A percentile compares a stretch with the other conserved stretches of the same genome.
Conservation (phyloP, 2,797 vertebrate genomes). For the Adelosebastes latens region DNA sequence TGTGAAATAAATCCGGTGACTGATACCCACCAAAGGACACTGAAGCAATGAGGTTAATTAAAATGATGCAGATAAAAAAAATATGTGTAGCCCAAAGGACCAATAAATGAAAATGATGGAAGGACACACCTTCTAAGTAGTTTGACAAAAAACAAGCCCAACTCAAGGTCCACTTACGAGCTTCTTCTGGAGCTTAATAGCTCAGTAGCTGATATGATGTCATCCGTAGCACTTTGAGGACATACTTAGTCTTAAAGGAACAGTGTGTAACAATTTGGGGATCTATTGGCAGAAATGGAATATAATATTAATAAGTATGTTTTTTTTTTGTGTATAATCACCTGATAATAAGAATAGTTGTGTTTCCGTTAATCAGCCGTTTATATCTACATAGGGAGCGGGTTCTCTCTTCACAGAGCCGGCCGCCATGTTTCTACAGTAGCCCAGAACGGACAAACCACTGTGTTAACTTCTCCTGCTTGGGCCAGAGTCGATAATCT, state of each 20-base stretch:
- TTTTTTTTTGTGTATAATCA: too few relatives aligned
- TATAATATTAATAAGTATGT: too few relatives aligned
- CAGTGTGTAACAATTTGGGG: too few relatives aligned
- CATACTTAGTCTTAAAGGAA: background rate
- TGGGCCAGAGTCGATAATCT: too few relatives aligned
- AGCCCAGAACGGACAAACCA: too few relatives aligned
- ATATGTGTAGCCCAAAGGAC: slow-evolving; percentile 27
- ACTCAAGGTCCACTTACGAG: background rate
- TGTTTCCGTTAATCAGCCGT: too few relatives aligned
- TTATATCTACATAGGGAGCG: too few relatives aligned
- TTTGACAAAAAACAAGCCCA: slow-evolving; percentile 18
- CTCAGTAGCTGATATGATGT: background rate
- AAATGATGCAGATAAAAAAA: slow-evolving; percentile 46
- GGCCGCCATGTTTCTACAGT: too few relatives aligned
- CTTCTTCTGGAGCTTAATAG: background rate
- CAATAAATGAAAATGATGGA: slow-evolving; percentile 20
- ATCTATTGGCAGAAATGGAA: too few relatives aligned
- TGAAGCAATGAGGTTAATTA: slow-evolving; percentile 41
- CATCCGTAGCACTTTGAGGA: background rate
- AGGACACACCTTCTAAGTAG: slow-evolving; percentile 6
- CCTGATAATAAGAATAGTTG: too few relatives aligned
- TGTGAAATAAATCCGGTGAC: slow-evolving; percentile 28
- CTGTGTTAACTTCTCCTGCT: too few relatives aligned
- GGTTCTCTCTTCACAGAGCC: too few relatives aligned
- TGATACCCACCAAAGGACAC: slow-evolving; percentile 21